Evolutionary conservation across 2,113 vertebrate genomes (phyloP), one percentile per base, ranked within the genome.

Genomic region (Emydura subglobosa): DNA sequence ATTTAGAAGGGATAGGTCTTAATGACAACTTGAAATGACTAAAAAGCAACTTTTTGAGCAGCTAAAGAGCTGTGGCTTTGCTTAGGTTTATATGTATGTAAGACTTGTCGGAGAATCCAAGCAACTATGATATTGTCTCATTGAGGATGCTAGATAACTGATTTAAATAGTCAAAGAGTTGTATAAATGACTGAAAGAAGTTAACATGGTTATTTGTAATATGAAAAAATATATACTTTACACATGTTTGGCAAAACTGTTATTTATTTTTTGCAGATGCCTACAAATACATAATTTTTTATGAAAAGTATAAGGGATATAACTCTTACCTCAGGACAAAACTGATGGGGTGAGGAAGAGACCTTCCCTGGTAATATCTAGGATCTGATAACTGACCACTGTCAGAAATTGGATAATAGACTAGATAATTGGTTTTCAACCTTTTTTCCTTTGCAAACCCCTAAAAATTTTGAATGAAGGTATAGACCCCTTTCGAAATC

Each of bases 11-110:
- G 14, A 17, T 0, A 6, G 44, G 47, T 91, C 87, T 90, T 82
- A 83, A n/a, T 83, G 82, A 50, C 86, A 92, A 74, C 65, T 91
- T 59, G 54, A 91, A 93, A 65, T 90, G 81, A 4, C 39, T 91
- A 54, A 91, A 91, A 86, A 47, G 13, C 5, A 92, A 93, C 81
- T 39, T 54, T n/a, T 65, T 14, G 80, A 53, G 92, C 87, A 74
- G 74, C 5, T 68, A 74, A 68, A 50, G 55, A 83, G 19, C 39
- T 86, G 57, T 57, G 79, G 19, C 3, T 2, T 2, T 4, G 9
- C 29, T 96, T 84, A 17, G 14, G 13, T 53, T 16, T 53, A 53
- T 53, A 53, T 53, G 79, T 47, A 16, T 53, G 51, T 93, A n/a
- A 54, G 74, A 14, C 85, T 88, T 94, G 14, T 72, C 88, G 14